Evolutionary conservation across 2,888 invertebrate species (phyloP), one percentile per base, ranked within the genome.

Genomic region (Dugesia japonica): DNA sequence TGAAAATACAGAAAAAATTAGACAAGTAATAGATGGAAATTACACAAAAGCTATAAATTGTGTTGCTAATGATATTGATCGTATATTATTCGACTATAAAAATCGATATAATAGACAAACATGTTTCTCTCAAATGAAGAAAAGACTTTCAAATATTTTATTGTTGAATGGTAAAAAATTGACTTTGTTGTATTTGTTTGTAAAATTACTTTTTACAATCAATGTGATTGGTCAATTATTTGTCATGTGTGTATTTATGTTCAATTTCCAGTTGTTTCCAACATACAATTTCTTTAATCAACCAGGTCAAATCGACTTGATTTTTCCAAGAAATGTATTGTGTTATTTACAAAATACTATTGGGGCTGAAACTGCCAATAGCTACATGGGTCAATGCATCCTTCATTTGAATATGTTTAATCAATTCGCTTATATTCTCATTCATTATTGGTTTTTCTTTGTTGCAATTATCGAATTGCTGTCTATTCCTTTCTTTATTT

Each of bases 241-340:
- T 23, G 56, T n/a, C 1, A 56, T 56, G 56, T 13, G 9, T n/a
- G 17, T 20, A 13, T 56, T 56, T n/a, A 56, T 56, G 56, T 56
- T 56, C 23, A 56, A 56, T 56, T 56, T n/a, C 4, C 4, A n/a
- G 4, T 56, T 56, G 23, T 56, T 56, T 56, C 56, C 56, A 56
- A 9, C 56, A 56, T 56, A 9, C 7, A 4, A 4, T 9, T 56
- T 56, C 7, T 23, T 56, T 56, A 56, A 20, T 56, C 56, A n/a
- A 56, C 56, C 56, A 4, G 56, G 56, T 56, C 9, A 56, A 56
- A n/a, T 56, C 4, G 56, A 56, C 17, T 20, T 56, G 56, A 56
- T 56, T n/a, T 56, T 56, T 56, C 56, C 56, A 56, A 56, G 56
- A 56, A 56, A 56, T 56, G 56, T 56, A 1, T 13, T 56, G 56